Conservation (phyloP, 2,113 vertebrate species). For the Pteronura brasiliensis region DNA sequence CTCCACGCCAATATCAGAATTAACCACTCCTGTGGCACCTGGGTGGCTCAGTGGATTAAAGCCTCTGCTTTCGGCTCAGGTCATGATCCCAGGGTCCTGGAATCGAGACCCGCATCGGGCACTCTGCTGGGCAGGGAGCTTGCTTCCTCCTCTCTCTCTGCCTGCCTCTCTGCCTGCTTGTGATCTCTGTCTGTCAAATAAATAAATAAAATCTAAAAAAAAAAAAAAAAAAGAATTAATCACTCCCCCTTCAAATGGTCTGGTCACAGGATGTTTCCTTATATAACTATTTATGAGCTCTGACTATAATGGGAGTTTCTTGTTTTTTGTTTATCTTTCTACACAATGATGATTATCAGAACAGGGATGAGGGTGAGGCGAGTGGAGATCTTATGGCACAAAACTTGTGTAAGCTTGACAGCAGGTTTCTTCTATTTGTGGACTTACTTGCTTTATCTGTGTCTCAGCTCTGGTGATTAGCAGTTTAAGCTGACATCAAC, state of each 20-base stretch:
- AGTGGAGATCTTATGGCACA: not conserved
- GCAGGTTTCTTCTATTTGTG: not conserved
- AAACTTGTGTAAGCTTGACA: not conserved
- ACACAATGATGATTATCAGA: not conserved
- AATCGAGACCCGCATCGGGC: too few species aligned
- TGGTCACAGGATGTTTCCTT: not conserved
- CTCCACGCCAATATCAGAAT: not conserved
- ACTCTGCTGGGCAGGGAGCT: too few species aligned
- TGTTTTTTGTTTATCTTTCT: not conserved
- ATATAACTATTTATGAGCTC: not conserved
- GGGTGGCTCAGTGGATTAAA: too few species aligned
- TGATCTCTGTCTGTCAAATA: too few species aligned
- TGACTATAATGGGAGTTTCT: not conserved
- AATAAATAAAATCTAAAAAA: too few species aligned
- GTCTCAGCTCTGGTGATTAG: not conserved
- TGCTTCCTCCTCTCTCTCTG: too few species aligned
- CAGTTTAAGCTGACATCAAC: not conserved
- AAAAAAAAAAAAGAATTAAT: not conserved
- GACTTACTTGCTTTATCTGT: not conserved
- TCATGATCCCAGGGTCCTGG: too few species aligned
- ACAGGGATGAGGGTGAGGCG: not conserved
- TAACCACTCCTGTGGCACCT: not conserved
- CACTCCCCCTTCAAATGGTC: not conserved
- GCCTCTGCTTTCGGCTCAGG: too few species aligned
- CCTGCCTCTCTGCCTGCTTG: too few species aligned